These are phyloP conservation scores for Hydrotaea cyrtoneurina DNA, from an alignment of 2,888 invertebrate species.

Conservation along the genomic window DNA sequence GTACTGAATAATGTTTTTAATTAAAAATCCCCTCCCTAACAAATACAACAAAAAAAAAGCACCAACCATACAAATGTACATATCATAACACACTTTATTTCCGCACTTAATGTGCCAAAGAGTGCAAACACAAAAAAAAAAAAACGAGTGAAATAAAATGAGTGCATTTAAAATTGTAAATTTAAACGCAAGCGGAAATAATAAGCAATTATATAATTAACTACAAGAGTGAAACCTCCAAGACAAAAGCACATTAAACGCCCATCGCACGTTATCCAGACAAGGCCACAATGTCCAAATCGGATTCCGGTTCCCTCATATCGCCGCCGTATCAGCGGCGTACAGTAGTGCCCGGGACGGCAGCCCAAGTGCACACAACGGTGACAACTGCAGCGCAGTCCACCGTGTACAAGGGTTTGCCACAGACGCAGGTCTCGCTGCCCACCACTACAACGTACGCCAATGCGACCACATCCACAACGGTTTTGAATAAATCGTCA, in stretches of 20 bases:
- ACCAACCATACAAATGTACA: constrained; percentile 29
- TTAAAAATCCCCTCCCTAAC: constrained; percentile 10
- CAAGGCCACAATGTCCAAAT: constrained; percentile 71
- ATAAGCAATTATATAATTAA: constrained; percentile 32
- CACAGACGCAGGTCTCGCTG: constrained; percentile 51
- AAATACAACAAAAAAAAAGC: constrained; percentile 15
- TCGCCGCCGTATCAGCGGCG: constrained; percentile 70
- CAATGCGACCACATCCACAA: constrained; percentile 39
- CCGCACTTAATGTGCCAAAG: background rate
- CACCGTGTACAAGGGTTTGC: constrained; percentile 47
- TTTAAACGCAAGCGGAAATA: constrained; percentile 18
- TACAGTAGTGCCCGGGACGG: constrained; percentile 73
- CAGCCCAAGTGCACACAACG: constrained; percentile 70
- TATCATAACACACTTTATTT: constrained; percentile 10
- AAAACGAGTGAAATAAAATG: constrained; percentile 17
- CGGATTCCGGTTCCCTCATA: constrained; percentile 58
- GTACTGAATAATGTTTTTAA: constrained; percentile 27
- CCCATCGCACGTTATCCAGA: background rate
- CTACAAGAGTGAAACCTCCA: constrained; percentile 3
- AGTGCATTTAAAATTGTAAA: constrained; percentile 26
- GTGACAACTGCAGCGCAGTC: constrained; percentile 32
- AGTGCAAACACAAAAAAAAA: constrained; percentile 10
- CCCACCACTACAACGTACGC: constrained; percentile 37
- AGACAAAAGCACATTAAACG: background rate
- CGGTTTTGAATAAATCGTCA: constrained; percentile 65